Conservation (phyloP, 2,888 invertebrate species). For the Gryllus longicercus region DNA sequence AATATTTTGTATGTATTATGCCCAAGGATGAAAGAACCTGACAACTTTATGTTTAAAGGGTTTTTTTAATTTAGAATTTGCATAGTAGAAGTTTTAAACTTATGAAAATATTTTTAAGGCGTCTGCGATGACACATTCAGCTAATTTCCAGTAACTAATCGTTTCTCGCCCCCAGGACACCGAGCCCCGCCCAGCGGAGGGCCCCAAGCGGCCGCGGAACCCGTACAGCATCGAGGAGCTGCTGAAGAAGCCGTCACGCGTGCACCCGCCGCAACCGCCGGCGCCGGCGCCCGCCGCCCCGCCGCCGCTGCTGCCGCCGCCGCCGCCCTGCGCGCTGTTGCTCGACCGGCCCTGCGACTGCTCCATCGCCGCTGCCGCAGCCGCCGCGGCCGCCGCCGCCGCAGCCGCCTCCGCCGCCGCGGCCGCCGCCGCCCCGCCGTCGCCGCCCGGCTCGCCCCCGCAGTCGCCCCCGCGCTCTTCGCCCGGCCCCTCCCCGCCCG, state of each 20-base stretch:
- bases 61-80: too few species aligned
- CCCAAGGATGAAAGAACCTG: too few species aligned
- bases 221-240: slow-evolving; percentile 86
- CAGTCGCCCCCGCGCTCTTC: background rate
- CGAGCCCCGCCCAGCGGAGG: slow-evolving; percentile 29
- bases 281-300: slow-evolving; percentile 47
- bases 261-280: slow-evolving; percentile 46
- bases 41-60: too few species aligned
- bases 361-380: background rate
- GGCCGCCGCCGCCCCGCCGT: background rate
- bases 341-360: background rate
- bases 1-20: too few species aligned
- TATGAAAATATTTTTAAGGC: too few species aligned
- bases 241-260: slow-evolving; percentile 63
- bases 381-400: background rate
- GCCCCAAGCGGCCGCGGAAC: slow-evolving; percentile 59
- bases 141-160: too few species aligned
- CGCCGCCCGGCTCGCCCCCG: background rate
- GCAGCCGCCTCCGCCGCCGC: background rate
- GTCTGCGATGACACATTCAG: too few species aligned
- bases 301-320: slow-evolving; percentile 42
- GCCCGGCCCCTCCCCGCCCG: too few species aligned
- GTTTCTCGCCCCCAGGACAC: background rate
- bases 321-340: slow-evolving; percentile 42
- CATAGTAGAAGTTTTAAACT: too few species aligned